Evolutionary conservation across 2,888 invertebrate genomes (phyloP).

Genomic region (Ellobium chinense): DNA sequence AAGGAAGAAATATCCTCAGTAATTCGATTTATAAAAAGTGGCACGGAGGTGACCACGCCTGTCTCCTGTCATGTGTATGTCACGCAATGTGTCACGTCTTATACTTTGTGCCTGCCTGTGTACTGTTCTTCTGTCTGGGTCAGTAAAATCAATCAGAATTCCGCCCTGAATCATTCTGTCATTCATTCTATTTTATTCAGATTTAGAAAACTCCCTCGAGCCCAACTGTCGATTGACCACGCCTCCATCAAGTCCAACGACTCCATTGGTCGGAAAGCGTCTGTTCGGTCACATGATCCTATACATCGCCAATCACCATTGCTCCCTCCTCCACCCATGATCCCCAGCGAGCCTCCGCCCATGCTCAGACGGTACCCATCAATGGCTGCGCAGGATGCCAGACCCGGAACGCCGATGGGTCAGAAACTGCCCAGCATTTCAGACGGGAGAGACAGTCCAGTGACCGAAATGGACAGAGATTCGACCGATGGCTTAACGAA

Average conservation of each 20-base stretch:
- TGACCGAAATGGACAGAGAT: not conserved
- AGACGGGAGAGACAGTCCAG: not conserved
- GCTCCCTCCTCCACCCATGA: not conserved
- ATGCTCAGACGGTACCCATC: not conserved
- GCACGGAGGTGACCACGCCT: no score
- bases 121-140: no score
- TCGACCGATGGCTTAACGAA: slow-evolving; percentile 5
- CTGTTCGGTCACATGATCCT: not conserved
- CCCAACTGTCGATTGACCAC: slow-evolving; percentile 23
- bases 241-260: slow-evolving; percentile 25
- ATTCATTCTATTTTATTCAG: slow-evolving; percentile 12
- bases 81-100: no score
- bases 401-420: not conserved
- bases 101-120: no score
- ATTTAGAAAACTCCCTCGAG: slow-evolving; percentile 30
- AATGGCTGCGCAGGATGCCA: not conserved
- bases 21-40: no score
- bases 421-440: not conserved
- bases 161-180: not conserved
- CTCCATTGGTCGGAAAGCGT: slow-evolving; percentile 5
- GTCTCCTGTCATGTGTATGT: no score
- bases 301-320: not conserved
- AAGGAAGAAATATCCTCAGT: no score
- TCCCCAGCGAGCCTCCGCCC: not conserved
- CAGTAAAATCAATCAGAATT: no score